Evolutionary conservation across 2,888 invertebrate genomes (phyloP), one percentile per base, ranked within the genome.

Genomic region (Philhelius pedissequus): DNA sequence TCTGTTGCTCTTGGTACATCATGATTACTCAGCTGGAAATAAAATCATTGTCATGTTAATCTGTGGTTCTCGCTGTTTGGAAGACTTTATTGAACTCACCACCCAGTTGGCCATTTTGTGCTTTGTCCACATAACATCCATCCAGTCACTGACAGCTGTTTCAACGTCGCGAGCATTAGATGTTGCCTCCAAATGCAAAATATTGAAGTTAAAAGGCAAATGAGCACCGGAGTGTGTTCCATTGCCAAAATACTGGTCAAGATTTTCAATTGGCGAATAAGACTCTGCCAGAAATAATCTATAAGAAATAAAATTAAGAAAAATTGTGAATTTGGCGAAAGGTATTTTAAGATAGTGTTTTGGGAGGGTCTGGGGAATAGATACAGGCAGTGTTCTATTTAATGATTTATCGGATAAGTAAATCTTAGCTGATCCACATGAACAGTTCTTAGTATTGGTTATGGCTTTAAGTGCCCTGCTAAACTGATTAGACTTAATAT

Each of bases 191-290:
- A 94, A 92, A 0, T 92, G 90, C 0, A 89, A 91, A 0, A 95
- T 91, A 70, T 92, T 91, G 87, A 95, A 95, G 90, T 95, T 95
- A 90, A 95, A 94, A 0, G 95, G 95, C 1, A 95, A 90, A 75
- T 93, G 93, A 0, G 93, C 92, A 0, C 94, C 94, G 5, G 73
- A 58, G 5, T 90, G 88, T 0, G 90, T 91, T 1, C 89, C 92
- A 56, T 92, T 92, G 15, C 94, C 93, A 87, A 94, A 95, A 88
- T 94, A 95, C 11, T 90, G 90, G 87, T 94, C 93, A 58, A 93
- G 91, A 0, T 90, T 87, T 0, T 92, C 89, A 0, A 94, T 84
- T 0, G 92, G 88, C 0, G 94, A 90, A 88, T 94, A 94, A 0
- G 93, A 94, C 87, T 95, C 95, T 0, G 94, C 93, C 87, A 95